A percentile compares a stretch with the other conserved stretches of the same genome.
Conservation (phyloP, 35 echinoderm and acorn worm genomes). For the Apostichopus japonicus region DNA sequence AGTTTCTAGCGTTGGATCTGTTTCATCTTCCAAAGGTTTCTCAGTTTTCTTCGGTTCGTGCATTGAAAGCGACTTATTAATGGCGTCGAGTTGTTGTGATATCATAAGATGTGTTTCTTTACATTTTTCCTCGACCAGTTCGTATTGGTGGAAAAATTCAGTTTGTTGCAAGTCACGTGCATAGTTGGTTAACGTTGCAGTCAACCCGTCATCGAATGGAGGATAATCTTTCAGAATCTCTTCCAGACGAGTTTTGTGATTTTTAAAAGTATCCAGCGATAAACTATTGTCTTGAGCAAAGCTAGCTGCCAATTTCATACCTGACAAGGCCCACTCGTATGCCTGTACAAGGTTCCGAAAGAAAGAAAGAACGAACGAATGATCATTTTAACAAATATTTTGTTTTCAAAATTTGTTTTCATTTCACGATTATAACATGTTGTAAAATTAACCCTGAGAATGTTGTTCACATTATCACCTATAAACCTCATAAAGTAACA, state of each 20-base stretch:
- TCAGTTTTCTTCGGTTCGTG: not conserved
- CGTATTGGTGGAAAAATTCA: conserved; percentile 76
- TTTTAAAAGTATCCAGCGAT: conserved; percentile 60
- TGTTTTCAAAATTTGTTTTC: too few relatives aligned
- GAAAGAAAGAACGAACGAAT: too few relatives aligned
- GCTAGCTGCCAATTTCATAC: conserved; percentile 78
- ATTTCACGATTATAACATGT: too few relatives aligned
- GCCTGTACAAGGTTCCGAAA: conserved; percentile 42
- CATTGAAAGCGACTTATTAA: not conserved
- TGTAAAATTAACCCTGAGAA: too few relatives aligned
- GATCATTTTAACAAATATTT: too few relatives aligned
- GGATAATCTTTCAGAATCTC: conserved; percentile 75
- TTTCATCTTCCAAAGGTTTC: not conserved
- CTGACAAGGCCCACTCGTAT: conserved; percentile 75
- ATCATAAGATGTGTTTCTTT: conserved; percentile 54
- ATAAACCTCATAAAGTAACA: too few relatives aligned
- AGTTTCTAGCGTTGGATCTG: not conserved
- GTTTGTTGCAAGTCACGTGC: conserved; percentile 64
- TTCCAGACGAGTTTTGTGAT: conserved; percentile 64
- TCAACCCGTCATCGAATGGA: conserved; percentile 52
- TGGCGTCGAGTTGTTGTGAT: not conserved
- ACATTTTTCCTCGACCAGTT: conserved; percentile 72
- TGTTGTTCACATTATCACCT: too few relatives aligned
- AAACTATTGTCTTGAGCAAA: conserved; percentile 64
- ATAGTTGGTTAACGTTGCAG: conserved; percentile 48